Conservation (phyloP, 2,888 invertebrate genomes). For the Chrysolina haemoptera region DNA sequence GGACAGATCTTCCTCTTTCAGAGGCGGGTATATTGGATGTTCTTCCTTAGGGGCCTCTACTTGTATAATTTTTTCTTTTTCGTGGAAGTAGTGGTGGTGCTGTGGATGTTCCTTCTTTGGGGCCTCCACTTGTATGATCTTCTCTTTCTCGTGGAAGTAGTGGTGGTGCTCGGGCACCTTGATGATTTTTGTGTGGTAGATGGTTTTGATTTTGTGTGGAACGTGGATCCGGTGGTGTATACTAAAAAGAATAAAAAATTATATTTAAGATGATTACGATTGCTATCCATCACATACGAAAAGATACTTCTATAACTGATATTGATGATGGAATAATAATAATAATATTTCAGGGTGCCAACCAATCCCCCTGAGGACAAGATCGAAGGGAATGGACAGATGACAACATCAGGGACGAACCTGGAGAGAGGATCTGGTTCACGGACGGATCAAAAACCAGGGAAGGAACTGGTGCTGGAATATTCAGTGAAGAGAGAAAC, state of each 20-base stretch:
- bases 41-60: constrained; percentile 43
- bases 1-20: constrained; percentile 41
- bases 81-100: constrained; percentile 66
- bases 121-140: constrained; percentile 54
- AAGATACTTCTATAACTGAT: too few relatives aligned
- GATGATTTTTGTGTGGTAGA: constrained; percentile 66
- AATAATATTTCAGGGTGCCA: too few relatives aligned
- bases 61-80: constrained; percentile 62
- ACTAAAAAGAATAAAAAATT: constrained; percentile 58
- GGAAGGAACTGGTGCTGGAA: too few relatives aligned
- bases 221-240: constrained; percentile 65
- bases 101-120: constrained; percentile 53
- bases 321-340: too few relatives aligned
- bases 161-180: constrained; percentile 68
- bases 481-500: too few relatives aligned
- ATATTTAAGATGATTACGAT: background rate
- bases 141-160: constrained; percentile 64
- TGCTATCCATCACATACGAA: background rate
- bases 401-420: too few relatives aligned
- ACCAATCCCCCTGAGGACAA: too few relatives aligned
- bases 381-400: too few relatives aligned
- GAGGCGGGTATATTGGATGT: constrained; percentile 45
- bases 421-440: too few relatives aligned
- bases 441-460: too few relatives aligned
- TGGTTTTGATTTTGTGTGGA: constrained; percentile 65